Percentiles rank a stretch among this genome's conserved stretches.
Evolutionary conservation across 1,140 invertebrate species (phyloP).

Genomic region (Polypedilum pembai): DNA sequence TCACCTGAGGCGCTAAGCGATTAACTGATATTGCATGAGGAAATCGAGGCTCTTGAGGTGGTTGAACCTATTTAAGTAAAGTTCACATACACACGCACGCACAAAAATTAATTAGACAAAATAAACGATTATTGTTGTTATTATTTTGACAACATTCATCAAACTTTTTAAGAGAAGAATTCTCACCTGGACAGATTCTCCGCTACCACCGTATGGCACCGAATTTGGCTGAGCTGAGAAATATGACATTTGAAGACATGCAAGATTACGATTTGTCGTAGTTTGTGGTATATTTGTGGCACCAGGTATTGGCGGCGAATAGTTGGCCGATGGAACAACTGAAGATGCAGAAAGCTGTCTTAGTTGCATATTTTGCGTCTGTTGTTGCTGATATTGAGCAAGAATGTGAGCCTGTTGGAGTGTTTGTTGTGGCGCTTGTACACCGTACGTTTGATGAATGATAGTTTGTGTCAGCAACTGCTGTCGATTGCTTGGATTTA

Average conservation of each 20-base stretch:
- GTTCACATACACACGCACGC: background rate
- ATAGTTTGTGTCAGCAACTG: constrained; percentile 24
- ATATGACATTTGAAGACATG: constrained; percentile 22
- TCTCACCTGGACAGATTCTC: background rate
- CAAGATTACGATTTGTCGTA: constrained; percentile 4
- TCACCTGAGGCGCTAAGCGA: constrained; percentile 40
- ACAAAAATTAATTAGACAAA: no score
- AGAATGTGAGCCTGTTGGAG: constrained; percentile 6
- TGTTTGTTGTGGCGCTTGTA: constrained; percentile 20
- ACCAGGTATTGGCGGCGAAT: constrained; percentile 24
- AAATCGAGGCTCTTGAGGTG: constrained; percentile 32
- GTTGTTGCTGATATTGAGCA: background rate
- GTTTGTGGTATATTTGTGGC: constrained; percentile 27
- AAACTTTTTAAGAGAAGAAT: background rate
- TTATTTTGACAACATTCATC: no score
- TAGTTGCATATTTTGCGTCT: constrained; percentile 9
- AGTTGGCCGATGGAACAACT: constrained; percentile 1
- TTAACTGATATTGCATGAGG: constrained; percentile 43
- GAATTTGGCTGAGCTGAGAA: background rate
- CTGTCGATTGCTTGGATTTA: constrained; percentile 5
- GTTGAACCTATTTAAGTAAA: background rate
- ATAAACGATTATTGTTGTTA: no score
- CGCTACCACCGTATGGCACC: background rate
- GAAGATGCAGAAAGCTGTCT: constrained; percentile 7
- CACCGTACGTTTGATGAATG: constrained; percentile 29